phyloP scores from a whole-genome alignment of 2,888 invertebrate species.

The Alviniconcha strummeri region DNA sequence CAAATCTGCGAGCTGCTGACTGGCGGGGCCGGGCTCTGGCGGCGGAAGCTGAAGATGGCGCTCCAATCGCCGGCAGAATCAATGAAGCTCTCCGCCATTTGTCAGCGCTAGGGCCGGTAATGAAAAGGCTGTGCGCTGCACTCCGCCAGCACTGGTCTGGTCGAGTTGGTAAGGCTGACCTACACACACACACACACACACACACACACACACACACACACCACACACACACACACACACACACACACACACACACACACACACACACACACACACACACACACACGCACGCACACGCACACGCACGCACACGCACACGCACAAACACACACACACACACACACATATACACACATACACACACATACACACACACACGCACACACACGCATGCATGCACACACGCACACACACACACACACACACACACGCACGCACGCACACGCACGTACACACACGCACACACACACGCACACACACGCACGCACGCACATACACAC shows the following conservation, averaged over 20 bases:
- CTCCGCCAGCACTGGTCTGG: background rate
- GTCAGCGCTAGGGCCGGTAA: slow-evolving; percentile 32
- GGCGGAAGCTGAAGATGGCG: slow-evolving; percentile 19
- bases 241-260: too few species aligned
- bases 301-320: background rate
- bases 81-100: slow-evolving; percentile 34
- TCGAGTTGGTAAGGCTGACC: background rate
- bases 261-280: too few species aligned
- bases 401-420: too few species aligned
- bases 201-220: too few species aligned
- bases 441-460: too few species aligned
- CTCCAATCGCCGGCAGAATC: slow-evolving; percentile 31
- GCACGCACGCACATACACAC: too few species aligned
- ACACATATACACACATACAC: background rate
- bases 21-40: slow-evolving; percentile 5
- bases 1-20: slow-evolving; percentile 9
- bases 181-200: too few species aligned
- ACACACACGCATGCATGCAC: too few species aligned
- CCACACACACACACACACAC: too few species aligned
- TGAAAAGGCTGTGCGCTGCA: slow-evolving; percentile 28
- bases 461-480: too few species aligned
- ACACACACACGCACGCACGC: background rate
- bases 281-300: background rate
- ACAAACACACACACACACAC: background rate
- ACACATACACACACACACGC: too few species aligned